Percentiles rank a stretch among this genome's conserved stretches.
Conservation (phyloP, 2,113 vertebrate genomes). For the Myotis yumanensis region DNA sequence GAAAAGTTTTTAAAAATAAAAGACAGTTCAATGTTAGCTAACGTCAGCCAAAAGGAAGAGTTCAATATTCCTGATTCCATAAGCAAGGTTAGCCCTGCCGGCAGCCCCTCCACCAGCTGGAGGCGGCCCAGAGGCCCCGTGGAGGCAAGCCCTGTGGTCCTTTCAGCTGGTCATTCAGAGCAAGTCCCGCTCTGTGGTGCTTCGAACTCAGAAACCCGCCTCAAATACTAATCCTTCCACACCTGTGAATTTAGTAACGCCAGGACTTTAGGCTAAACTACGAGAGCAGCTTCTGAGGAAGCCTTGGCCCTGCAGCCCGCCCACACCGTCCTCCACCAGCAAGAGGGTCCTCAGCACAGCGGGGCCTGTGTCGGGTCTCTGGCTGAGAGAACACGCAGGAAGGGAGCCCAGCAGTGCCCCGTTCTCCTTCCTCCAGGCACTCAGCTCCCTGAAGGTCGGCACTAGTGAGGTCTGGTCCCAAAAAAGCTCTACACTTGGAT, state of each 20-base stretch:
- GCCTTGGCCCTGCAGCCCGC: neutral
- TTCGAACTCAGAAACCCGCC: neutral
- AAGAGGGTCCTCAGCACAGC: neutral
- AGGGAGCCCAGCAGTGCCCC: neutral
- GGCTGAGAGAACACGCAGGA: neutral
- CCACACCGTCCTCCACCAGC: no score
- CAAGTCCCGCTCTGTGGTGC: neutral
- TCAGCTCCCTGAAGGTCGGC: neutral
- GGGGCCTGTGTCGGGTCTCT: no score
- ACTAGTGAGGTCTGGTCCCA: neutral
- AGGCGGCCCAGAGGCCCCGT: neutral
- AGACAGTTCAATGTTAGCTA: neutral
- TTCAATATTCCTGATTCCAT: neutral
- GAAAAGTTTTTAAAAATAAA: slow-evolving; percentile 39
- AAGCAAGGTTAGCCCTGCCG: neutral
- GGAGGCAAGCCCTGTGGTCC: neutral
- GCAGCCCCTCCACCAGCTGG: neutral
- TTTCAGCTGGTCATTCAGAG: neutral
- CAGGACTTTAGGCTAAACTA: neutral
- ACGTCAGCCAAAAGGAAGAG: neutral
- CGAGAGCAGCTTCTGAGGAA: neutral
- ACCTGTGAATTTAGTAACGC: neutral
- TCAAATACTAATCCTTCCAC: neutral
- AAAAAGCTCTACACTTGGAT: neutral
- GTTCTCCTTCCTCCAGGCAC: neutral